A percentile compares a stretch with the other conserved stretches of the same genome.
Conservation (phyloP, 2,797 vertebrate species). For the Loriculus beryllinus region DNA sequence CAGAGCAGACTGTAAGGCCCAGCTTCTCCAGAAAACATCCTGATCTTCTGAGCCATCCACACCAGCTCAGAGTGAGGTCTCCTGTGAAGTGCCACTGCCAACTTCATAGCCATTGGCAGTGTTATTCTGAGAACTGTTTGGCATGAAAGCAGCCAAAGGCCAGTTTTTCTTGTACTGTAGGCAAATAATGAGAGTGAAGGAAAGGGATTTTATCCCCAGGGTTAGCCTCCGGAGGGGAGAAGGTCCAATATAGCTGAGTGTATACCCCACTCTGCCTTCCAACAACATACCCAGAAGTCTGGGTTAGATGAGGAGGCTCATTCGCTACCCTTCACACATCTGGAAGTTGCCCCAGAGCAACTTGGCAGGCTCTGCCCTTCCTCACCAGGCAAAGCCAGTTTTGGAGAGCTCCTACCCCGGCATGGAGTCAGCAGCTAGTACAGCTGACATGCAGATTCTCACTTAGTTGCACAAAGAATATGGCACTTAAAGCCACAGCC, state of each 20-base stretch:
- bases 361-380: background rate
- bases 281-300: background rate
- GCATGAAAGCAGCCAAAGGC: background rate
- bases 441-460: background rate
- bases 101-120: background rate
- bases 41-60: background rate
- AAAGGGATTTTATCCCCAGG: background rate
- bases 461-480: background rate
- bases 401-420: background rate
- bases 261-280: background rate
- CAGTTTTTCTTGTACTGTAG: background rate
- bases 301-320: background rate
- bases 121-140: background rate
- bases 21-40: background rate
- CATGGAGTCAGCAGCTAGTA: background rate
- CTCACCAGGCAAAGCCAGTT: background rate
- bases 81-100: background rate
- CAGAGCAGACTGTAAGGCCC: background rate
- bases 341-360: background rate
- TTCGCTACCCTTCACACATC: background rate
- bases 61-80: background rate
- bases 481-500: background rate
- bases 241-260: background rate
- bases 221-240: background rate
- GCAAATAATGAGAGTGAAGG: background rate